Conservation (phyloP, 2,797 vertebrate species). For the Tenualosa ilisha region DNA sequence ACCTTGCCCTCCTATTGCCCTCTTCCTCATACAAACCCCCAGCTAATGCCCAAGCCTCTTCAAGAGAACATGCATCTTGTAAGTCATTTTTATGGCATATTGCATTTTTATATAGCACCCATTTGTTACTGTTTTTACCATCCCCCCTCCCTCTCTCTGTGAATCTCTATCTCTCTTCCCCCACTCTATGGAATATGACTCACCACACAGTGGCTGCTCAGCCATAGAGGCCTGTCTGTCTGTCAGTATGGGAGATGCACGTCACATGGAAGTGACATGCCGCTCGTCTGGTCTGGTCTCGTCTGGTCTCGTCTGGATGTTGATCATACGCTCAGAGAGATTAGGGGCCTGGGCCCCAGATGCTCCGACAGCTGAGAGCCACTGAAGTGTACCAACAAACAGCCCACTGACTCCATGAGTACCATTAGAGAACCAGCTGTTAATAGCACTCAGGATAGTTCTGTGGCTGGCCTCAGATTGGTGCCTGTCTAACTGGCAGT, state of each 20-base stretch:
- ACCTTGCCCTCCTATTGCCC: conserved; percentile 1
- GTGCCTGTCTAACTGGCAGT: background rate
- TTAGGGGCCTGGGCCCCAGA: background rate
- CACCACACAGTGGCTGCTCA: background rate
- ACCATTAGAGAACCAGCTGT: background rate
- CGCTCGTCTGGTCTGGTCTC: background rate
- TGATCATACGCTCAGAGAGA: background rate
- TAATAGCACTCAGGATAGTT: background rate
- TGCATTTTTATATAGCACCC: background rate
- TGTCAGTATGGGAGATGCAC: background rate
- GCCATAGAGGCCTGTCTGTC: background rate
- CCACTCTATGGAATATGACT: background rate
- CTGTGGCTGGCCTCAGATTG: background rate
- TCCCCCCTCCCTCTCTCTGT: background rate
- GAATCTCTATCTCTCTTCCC: background rate
- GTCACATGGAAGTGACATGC: background rate
- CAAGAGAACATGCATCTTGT: background rate
- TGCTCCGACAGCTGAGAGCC: background rate
- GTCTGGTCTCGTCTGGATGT: background rate
- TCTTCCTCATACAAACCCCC: background rate
- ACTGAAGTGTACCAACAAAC: background rate
- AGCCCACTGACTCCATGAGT: background rate
- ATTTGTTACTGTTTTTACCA: background rate
- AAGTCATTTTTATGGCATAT: conserved; percentile 1
- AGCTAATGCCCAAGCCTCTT: background rate